Evolutionary conservation across 2,888 invertebrate species (phyloP), one percentile per base, ranked within the genome.

Genomic region (Drosophila kuntzei): DNA sequence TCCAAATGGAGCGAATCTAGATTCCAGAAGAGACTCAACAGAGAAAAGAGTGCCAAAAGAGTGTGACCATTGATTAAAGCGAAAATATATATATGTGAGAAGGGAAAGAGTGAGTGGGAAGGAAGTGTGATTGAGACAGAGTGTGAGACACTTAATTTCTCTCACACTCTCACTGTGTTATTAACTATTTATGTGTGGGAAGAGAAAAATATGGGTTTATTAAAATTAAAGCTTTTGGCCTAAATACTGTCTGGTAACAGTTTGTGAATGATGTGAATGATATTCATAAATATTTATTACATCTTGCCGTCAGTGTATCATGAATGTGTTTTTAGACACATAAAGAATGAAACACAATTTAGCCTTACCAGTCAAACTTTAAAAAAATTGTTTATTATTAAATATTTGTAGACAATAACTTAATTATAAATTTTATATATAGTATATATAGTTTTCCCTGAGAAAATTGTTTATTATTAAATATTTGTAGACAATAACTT

Each of bases 51-150:
- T 44, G 36, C 8, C n/a, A 50, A 71, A 62, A 59, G 58, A 51
- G 59, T 65, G 51, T 71, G 71, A 74, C 71, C 74, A 76, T 80
- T 74, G 69, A 71, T 71, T 74, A 71, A 76, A 64, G 61, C 34
- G 44, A 64, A 39, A 39, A 22, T 8, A 27, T 5, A n/a, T n/a
- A n/a, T n/a, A n/a, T n/a, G n/a, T n/a, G n/a, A 32, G 49, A 18
- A 14, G 43, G 22, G 1, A 0, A 20, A 22, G 18, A 41, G 46
- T n/a, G 5, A n/a, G 18, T 2, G 1, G 2, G 7, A 18, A n/a
- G 22, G 2, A 16, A 32, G 22, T 12, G 37, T 20, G 39, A 44
- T 25, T 32, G 9, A 12, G 2, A 11, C 3, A 14, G 14, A 20
- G 20, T 20, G 43, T 14, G 14, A 44, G 44, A 29, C 53, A 44